These are phyloP conservation scores for Zaprionus taronus DNA, from an alignment of 1,140 invertebrate genomes.

Conservation along the genomic window DNA sequence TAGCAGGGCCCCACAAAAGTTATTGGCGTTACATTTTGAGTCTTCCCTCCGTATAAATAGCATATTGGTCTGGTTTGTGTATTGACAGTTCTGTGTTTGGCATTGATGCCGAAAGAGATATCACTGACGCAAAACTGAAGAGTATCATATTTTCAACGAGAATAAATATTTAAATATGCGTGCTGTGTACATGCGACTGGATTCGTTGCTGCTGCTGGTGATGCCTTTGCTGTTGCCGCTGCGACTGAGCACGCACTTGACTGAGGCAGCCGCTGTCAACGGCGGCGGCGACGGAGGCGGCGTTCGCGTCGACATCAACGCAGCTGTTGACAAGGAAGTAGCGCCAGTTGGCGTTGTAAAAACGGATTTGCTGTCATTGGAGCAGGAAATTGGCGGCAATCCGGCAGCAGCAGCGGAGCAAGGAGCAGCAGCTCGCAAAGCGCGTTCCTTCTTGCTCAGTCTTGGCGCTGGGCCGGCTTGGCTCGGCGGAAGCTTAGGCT, in stretches of 20 bases:
- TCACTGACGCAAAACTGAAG: slow-evolving; percentile 54
- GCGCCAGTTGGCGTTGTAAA: slow-evolving; percentile 76
- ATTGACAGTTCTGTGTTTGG: slow-evolving; percentile 52
- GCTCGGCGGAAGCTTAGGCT: slow-evolving; percentile 37
- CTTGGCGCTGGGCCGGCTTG: slow-evolving; percentile 37
- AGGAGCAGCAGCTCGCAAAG: slow-evolving; percentile 26
- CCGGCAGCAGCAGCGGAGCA: slow-evolving; percentile 20
- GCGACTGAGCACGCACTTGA: slow-evolving; percentile 60
- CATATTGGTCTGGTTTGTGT: slow-evolving; percentile 38
- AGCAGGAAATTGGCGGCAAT: slow-evolving; percentile 79
- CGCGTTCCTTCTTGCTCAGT: slow-evolving; percentile 61
- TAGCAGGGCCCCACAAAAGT: slow-evolving; percentile 55
- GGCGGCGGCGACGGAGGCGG: slow-evolving; percentile 20
- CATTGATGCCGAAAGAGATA: slow-evolving; percentile 42
- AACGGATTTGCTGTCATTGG: slow-evolving; percentile 78
- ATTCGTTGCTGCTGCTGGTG: slow-evolving; percentile 27
- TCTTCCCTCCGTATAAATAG: slow-evolving; percentile 56
- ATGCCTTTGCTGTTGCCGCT: slow-evolving; percentile 37
- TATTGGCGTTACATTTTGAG: slow-evolving; percentile 38
- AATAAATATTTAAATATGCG: slow-evolving; percentile 58
- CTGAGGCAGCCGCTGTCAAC: slow-evolving; percentile 51
- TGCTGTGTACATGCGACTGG: slow-evolving; percentile 27
- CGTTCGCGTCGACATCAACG: slow-evolving; percentile 11
- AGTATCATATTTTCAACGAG: slow-evolving; percentile 58
- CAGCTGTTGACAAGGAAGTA: slow-evolving; percentile 78